Evolutionary conservation across 2,797 vertebrate genomes (phyloP).

Genomic region (Sebastolobus alascanus): DNA sequence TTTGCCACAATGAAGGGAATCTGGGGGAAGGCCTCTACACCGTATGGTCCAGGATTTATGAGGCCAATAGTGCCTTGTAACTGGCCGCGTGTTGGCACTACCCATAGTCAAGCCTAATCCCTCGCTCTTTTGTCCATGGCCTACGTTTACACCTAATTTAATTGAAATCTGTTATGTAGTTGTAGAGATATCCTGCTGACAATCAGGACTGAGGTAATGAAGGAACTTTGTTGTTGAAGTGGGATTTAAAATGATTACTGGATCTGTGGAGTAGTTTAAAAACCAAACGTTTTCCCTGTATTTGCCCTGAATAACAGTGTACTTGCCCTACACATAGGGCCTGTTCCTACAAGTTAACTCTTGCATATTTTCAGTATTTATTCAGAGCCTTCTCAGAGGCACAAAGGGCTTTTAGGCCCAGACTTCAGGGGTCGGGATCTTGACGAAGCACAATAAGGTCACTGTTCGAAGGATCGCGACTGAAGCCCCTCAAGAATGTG

Average conservation of each 20-base stretch:
- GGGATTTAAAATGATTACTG: constrained; percentile 4
- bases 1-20: not conserved
- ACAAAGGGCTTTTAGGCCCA: constrained; percentile 76
- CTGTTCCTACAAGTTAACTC: constrained; percentile 48
- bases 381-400: constrained; percentile 66
- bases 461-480: constrained; percentile 72
- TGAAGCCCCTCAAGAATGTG: constrained; percentile 77
- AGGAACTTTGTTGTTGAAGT: not conserved
- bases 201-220: not conserved
- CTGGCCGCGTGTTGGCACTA: not conserved
- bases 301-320: constrained; percentile 52
- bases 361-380: constrained; percentile 66
- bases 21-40: not conserved
- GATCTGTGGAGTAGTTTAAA: constrained; percentile 1
- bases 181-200: not conserved
- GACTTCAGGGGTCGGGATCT: constrained; percentile 53
- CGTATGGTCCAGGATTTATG: not conserved
- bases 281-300: constrained; percentile 13
- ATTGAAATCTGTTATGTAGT: constrained; percentile 7
- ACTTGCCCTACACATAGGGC: constrained; percentile 41
- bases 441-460: constrained; percentile 74
- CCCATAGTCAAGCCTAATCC: constrained; percentile 1
- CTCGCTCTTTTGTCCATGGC: not conserved
- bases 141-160: not conserved
- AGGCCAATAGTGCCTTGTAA: not conserved